Evolutionary conservation across 2,113 vertebrate species (phyloP), one percentile per base, ranked within the genome.

Genomic region (Vulpes ferrilata): DNA sequence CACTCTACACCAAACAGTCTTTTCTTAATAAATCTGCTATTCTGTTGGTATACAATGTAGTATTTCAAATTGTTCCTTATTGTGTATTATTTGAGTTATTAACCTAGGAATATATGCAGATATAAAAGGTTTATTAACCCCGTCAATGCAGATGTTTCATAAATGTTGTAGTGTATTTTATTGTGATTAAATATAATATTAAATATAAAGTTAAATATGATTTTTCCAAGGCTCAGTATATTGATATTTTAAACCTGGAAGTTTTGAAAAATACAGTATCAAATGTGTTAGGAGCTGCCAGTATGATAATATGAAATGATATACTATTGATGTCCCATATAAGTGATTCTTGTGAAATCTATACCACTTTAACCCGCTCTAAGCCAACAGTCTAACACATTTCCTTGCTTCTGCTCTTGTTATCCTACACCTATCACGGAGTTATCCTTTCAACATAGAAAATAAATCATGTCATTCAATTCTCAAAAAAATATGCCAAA

Each of bases 1-100:
- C 62, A 65, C 19, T 67, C n/a, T 48, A 16, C 48, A 69, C 48
- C 53, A 90, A 88, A 7, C 0, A 84, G 25, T 67, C 2, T 79
- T 7, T 0, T 80, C 67, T 88, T 85, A 93, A 96, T 11, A 17
- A 97, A 92, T 90, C 62, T 93, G 22, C 13, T 96, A 20, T 9
- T 90, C 48, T 65, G 3, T 38, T 93, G 3, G 16, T 81, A 78
- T 73, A 76, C 53, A 82, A 93, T 88, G 8, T 82, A 92, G 6
- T 64, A 90, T 81, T 94, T 92, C 23, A 93, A 90, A 57, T 84
- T 53, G 59, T 97, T 97, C 23, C 11, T 94, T 27, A 93, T 48
- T 96, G 16, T 11, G 4, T 43, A 48, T 55, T 15, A 53, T 92
- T 87, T 96, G 32, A 97, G 19, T 95, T 97, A 96, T 84, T 93